These are phyloP conservation scores for Drosophila quasianomalipes DNA, from an alignment of 2,888 invertebrate species.

Conservation along the genomic window DNA sequence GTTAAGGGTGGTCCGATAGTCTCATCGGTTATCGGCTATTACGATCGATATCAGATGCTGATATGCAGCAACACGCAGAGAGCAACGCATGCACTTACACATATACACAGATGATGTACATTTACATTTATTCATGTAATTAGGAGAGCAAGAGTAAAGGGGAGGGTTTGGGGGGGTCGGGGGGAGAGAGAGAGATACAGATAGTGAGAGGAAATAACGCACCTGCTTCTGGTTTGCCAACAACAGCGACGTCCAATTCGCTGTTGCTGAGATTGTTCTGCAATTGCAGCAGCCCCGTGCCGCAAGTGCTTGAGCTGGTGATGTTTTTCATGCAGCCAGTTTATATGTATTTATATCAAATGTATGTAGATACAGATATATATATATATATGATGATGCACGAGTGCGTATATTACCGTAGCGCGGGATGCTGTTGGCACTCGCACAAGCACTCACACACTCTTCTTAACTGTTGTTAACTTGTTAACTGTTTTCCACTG, in stretches of 20 bases:
- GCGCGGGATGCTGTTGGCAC: conserved; percentile 50
- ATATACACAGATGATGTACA: background rate
- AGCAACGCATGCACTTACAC: conserved; percentile 3
- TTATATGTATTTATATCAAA: conserved; percentile 30
- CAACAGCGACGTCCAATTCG: conserved; percentile 72
- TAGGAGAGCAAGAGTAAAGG: conserved; percentile 15
- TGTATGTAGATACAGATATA: conserved; percentile 6
- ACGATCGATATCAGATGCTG: conserved; percentile 25
- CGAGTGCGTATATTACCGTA: conserved; percentile 7
- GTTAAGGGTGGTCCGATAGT: conserved; percentile 26
- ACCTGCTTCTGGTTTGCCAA: conserved; percentile 82
- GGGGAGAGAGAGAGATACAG: background rate
- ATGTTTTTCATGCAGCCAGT: conserved; percentile 84
- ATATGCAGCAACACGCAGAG: conserved; percentile 5
- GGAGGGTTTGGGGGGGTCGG: no score
- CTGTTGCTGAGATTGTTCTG: conserved; percentile 81
- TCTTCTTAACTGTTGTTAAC: conserved; percentile 33
- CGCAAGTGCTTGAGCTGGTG: conserved; percentile 83
- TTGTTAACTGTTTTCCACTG: conserved; percentile 52
- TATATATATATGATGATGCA: background rate
- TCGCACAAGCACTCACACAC: conserved; percentile 14
- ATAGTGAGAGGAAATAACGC: conserved; percentile 47
- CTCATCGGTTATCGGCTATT: conserved; percentile 19
- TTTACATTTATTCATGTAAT: conserved; percentile 12
- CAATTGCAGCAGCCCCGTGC: conserved; percentile 83